Conservation (phyloP, 2,888 invertebrate genomes). For the Patella caerulea region DNA sequence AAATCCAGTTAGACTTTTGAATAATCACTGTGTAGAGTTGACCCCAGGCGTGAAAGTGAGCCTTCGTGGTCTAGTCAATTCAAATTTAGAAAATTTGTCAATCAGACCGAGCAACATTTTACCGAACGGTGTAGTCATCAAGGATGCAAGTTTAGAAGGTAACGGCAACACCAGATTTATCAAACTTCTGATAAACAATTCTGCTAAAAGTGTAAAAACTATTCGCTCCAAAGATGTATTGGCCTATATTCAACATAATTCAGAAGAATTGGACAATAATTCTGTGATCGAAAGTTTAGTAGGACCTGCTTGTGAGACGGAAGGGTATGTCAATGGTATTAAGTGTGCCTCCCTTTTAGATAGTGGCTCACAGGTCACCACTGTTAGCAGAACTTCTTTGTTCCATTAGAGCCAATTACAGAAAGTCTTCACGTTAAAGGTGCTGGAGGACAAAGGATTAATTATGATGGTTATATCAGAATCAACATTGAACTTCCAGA, state of each 20-base stretch:
- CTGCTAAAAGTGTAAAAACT: neutral
- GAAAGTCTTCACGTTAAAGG: neutral
- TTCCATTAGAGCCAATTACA: neutral
- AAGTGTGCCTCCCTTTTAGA: conserved; percentile 6
- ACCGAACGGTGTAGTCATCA: neutral
- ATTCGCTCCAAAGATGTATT: neutral
- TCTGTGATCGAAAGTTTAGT: neutral
- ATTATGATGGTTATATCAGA: neutral
- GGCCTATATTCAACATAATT: neutral
- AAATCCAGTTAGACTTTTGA: neutral
- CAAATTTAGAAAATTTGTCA: too few relatives aligned
- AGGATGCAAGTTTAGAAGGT: neutral
- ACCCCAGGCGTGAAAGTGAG: neutral
- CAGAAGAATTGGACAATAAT: neutral
- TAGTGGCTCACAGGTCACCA: conserved; percentile 19
- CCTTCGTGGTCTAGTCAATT: neutral
- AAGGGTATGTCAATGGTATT: neutral
- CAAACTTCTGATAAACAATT: neutral
- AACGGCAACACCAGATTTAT: neutral
- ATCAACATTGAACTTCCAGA: neutral
- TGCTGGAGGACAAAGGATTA: neutral
- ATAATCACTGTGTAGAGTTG: neutral
- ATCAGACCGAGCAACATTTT: neutral
- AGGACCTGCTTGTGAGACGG: neutral
- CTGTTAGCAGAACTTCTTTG: neutral